phyloP scores from a whole-genome alignment of 2,888 invertebrate species.

The Crocallis elinguaria region DNA sequence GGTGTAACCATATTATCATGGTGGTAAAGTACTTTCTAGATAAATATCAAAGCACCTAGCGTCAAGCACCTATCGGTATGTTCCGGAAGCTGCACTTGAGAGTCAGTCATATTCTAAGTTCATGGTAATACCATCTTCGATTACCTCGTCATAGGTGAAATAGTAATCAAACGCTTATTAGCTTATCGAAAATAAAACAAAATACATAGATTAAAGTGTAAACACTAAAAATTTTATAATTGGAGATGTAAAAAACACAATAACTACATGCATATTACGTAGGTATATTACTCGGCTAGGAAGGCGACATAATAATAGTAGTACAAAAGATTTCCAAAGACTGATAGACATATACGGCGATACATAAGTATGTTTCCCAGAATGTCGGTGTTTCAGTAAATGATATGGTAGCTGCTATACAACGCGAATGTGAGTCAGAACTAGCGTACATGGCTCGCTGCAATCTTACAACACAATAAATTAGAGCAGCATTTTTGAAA shows the following conservation, averaged over 20 bases:
- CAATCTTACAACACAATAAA: slow-evolving; percentile 13
- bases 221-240: too few species aligned
- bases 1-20: too few species aligned
- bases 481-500: slow-evolving; percentile 21
- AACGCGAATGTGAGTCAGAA: slow-evolving; percentile 26
- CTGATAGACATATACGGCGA: slow-evolving; percentile 25
- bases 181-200: too few species aligned
- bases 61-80: too few species aligned
- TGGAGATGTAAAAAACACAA: neutral
- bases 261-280: neutral
- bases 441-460: slow-evolving; percentile 22
- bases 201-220: too few species aligned
- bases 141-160: too few species aligned
- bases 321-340: slow-evolving; percentile 26
- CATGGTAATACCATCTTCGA: too few species aligned
- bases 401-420: slow-evolving; percentile 20
- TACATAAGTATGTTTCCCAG: slow-evolving; percentile 25
- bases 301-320: slow-evolving; percentile 6
- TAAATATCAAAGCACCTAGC: too few species aligned
- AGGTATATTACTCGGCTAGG: slow-evolving; percentile 1
- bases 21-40: too few species aligned
- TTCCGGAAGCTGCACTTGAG: too few species aligned
- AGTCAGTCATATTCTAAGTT: too few species aligned
- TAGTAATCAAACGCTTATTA: too few species aligned
- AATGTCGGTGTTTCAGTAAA: slow-evolving; percentile 32